These are phyloP conservation scores for Morone chrysops DNA, from an alignment of 2,113 vertebrate genomes.

Conservation along the genomic window DNA sequence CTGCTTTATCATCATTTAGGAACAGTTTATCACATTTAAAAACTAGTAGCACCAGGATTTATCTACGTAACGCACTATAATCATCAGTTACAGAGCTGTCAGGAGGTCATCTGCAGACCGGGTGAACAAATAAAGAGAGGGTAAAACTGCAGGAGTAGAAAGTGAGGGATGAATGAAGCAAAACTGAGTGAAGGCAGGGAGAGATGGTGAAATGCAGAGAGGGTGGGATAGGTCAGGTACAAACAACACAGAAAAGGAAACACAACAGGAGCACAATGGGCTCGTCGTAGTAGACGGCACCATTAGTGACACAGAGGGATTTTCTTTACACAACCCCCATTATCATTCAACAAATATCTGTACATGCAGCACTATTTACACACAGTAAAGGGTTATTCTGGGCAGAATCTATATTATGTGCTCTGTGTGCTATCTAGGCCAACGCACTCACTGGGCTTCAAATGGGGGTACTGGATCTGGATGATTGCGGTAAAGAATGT, in stretches of 20 bases:
- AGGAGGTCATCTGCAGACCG: slow-evolving; percentile 5
- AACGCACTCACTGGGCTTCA: not conserved
- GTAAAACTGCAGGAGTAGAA: not conserved
- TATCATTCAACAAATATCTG: not conserved
- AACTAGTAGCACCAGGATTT: not conserved
- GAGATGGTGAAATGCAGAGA: not conserved
- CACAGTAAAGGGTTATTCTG: not conserved
- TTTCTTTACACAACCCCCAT: not conserved
- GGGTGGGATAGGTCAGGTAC: not conserved
- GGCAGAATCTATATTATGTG: not conserved
- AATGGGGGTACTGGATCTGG: no score
- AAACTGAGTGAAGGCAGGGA: not conserved
- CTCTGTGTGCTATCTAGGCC: not conserved
- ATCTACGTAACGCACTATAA: not conserved
- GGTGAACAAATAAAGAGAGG: not conserved
- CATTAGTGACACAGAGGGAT: not conserved
- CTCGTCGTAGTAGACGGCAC: not conserved
- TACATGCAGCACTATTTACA: not conserved
- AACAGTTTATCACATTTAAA: not conserved
- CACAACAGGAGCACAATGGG: not conserved
- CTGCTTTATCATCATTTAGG: not conserved
- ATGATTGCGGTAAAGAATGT: not conserved
- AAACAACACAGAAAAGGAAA: not conserved
- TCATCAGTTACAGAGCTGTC: not conserved
- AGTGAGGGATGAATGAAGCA: not conserved